Conservation (phyloP, 2,888 invertebrate species). For the Cecidostiba fungosa region DNA sequence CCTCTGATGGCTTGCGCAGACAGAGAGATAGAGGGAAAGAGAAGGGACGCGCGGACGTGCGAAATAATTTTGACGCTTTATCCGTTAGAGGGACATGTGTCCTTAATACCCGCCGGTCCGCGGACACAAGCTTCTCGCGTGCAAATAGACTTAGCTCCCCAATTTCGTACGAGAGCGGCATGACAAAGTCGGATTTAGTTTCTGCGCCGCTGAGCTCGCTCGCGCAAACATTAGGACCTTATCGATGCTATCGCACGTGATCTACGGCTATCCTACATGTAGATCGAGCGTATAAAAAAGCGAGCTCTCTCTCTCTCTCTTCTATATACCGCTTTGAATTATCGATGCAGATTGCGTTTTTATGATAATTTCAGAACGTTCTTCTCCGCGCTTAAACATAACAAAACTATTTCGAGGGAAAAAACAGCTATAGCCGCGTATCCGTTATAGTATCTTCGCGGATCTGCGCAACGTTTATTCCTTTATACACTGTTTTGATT, state of each 20-base stretch:
- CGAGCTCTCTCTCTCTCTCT: neutral
- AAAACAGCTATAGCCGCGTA: too few species aligned
- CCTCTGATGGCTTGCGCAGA: too few species aligned
- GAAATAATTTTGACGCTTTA: slow-evolving; percentile 50
- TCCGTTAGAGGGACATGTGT: slow-evolving; percentile 34
- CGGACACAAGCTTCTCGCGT: slow-evolving; percentile 14
- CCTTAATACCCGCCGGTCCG: slow-evolving; percentile 19
- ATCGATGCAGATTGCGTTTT: neutral
- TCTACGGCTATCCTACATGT: slow-evolving; percentile 23
- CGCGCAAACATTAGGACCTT: neutral
- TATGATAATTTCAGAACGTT: slow-evolving; percentile 1
- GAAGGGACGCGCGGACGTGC: slow-evolving; percentile 37
- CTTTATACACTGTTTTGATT: slow-evolving; percentile 15
- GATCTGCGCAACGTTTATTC: neutral
- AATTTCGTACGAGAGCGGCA: slow-evolving; percentile 39
- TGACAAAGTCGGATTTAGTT: slow-evolving; percentile 44
- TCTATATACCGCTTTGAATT: neutral
- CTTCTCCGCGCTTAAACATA: neutral
- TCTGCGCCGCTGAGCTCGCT: neutral
- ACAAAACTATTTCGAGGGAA: neutral
- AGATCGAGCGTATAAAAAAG: neutral
- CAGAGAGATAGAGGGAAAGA: too few species aligned
- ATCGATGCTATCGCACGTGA: slow-evolving; percentile 40
- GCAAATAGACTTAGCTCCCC: slow-evolving; percentile 34
- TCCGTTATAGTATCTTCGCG: too few species aligned